phyloP scores from a whole-genome alignment of 2,113 vertebrate genomes.

The Sakesphorus luctuosus region DNA sequence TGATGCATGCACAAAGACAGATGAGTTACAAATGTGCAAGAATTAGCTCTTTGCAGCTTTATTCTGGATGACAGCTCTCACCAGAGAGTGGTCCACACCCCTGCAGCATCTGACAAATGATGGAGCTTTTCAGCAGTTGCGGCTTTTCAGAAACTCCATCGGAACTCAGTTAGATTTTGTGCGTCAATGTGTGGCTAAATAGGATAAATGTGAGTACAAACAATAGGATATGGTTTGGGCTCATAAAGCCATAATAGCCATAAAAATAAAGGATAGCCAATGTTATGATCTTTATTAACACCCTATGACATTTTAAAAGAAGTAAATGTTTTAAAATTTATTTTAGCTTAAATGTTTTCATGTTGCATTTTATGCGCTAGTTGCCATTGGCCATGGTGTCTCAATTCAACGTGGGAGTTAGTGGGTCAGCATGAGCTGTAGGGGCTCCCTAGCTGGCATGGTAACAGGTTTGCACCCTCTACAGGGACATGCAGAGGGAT shows the following conservation, averaged over 20 bases:
- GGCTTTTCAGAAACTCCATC: neutral
- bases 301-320: neutral
- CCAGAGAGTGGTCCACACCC: neutral
- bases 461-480: neutral
- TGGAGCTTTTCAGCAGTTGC: slow-evolving; percentile 6
- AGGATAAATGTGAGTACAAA: slow-evolving; percentile 10
- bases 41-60: neutral
- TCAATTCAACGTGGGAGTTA: neutral
- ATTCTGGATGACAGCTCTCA: neutral
- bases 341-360: neutral
- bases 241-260: neutral
- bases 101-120: slow-evolving; percentile 5
- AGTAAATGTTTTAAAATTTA: neutral
- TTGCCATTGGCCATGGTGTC: neutral
- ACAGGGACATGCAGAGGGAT: neutral
- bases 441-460: neutral
- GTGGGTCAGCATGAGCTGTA: neutral
- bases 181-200: neutral
- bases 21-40: neutral
- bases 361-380: neutral
- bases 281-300: neutral
- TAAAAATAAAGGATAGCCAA: neutral
- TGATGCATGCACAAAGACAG: rapidly evolving
- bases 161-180: slow-evolving; percentile 21
- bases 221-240: neutral